Evolutionary conservation across 1,140 invertebrate species (phyloP).

Genomic region (Caenorhabditis tropicalis): DNA sequence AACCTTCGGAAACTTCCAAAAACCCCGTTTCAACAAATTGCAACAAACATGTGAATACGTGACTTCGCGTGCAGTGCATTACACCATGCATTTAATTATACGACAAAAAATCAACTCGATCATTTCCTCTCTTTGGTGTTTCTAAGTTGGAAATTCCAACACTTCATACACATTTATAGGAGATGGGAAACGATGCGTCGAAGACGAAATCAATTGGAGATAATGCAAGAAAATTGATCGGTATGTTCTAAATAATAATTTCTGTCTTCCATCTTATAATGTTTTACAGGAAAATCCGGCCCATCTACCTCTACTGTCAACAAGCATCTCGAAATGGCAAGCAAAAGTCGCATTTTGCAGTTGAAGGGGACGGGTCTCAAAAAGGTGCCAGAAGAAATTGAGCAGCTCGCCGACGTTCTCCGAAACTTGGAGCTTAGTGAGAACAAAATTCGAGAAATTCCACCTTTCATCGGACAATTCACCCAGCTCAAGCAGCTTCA

Average conservation of each 20-base stretch:
- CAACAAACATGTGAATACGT: too few relatives aligned
- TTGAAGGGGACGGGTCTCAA: slow-evolving; percentile 82
- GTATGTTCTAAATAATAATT: neutral
- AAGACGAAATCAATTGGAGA: neutral
- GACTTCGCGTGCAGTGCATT: too few relatives aligned
- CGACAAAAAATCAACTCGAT: neutral
- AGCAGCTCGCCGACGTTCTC: slow-evolving; percentile 76
- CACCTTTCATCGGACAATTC: slow-evolving; percentile 82
- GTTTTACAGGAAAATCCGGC: slow-evolving; percentile 57
- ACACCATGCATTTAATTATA: too few relatives aligned
- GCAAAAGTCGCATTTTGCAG: slow-evolving; percentile 90
- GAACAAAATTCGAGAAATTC: slow-evolving; percentile 83
- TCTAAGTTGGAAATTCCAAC: too few relatives aligned
- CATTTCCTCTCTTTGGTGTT: neutral
- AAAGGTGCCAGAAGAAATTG: slow-evolving; percentile 73
- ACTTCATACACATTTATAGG: neutral
- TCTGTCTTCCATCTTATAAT: neutral
- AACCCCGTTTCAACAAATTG: too few relatives aligned
- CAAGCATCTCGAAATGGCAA: slow-evolving; percentile 88
- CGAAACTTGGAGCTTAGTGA: slow-evolving; percentile 88
- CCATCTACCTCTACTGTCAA: slow-evolving; percentile 76
- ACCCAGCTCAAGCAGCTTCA: slow-evolving; percentile 84
- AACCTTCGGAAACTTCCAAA: too few relatives aligned
- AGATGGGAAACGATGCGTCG: slow-evolving; percentile 46
- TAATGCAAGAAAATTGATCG: neutral